These are phyloP conservation scores for Malurus leucopterus DNA, from an alignment of 2,797 vertebrate genomes.

Conservation along the genomic window DNA sequence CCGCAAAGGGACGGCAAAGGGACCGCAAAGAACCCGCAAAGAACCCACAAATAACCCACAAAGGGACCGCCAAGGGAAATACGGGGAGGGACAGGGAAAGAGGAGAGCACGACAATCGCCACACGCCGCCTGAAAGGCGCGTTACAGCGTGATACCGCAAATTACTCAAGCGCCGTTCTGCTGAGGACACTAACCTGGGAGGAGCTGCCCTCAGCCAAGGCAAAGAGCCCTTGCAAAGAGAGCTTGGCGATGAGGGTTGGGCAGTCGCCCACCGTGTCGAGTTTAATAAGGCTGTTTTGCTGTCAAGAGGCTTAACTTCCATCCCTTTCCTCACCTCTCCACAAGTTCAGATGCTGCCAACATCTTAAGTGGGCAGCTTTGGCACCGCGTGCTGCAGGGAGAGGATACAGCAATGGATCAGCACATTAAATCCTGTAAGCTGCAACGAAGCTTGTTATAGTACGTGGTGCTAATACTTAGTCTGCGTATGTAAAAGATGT, in stretches of 20 bases:
- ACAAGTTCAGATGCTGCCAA: not conserved
- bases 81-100: not conserved
- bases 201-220: not conserved
- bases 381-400: not conserved
- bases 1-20: not conserved
- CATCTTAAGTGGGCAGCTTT: not conserved
- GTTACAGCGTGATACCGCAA: accelerated
- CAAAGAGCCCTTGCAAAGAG: not conserved
- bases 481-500: not conserved
- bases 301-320: not conserved
- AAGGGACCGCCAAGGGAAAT: not conserved
- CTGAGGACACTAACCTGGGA: not conserved
- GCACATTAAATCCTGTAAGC: not conserved
- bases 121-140: not conserved
- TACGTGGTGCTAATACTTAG: not conserved
- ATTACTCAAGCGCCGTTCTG: not conserved
- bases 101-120: not conserved
- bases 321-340: not conserved
- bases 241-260: not conserved
- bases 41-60: too few relatives aligned
- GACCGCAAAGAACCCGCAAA: too few relatives aligned
- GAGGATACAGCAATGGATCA: not conserved
- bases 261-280: not conserved
- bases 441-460: not conserved
- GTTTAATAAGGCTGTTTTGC: not conserved